phyloP scores from a whole-genome alignment of 2,113 vertebrate species.

The human region GRCh38 chr1:80557501-80558000 shows the following conservation, averaged over 20 bases:
- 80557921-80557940: not conserved
- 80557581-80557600: not conserved
- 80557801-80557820: not conserved
- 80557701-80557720: not conserved
- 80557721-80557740: not conserved
- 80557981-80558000: not conserved
- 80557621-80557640: not conserved
- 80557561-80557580: not conserved
- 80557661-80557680: not conserved
- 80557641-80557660: not conserved
- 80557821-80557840: not conserved
- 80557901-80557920: not conserved
- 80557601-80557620: not conserved
- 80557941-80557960: not conserved
- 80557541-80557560: not conserved
- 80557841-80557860: not conserved
- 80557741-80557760: not conserved
- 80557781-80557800: not conserved
- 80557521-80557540: not conserved
- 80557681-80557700: not conserved
- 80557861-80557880: not conserved
- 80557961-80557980: not conserved
- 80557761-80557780: not conserved
- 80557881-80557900: not conserved
- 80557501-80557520: not conserved